Evolutionary conservation across 2,797 vertebrate genomes (phyloP).

Genomic region (Tragelaphus eurycerus): DNA sequence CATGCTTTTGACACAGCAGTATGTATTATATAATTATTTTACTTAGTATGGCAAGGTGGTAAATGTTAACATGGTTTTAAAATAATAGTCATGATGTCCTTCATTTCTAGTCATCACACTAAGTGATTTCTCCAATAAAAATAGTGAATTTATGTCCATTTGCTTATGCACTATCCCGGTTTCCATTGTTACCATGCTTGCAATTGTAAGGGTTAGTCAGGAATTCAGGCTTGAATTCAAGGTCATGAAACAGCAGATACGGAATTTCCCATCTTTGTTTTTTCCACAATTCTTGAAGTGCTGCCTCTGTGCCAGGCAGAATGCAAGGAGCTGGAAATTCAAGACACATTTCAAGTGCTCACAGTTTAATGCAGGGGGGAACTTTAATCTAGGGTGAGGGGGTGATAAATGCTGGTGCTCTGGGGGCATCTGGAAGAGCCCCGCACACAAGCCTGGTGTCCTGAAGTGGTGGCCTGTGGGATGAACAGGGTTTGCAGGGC

Average conservation of each 20-base stretch:
- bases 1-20: not conserved
- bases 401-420: not conserved
- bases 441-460: not conserved
- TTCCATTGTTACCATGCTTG: not conserved
- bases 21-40: not conserved
- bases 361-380: not conserved
- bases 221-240: not conserved
- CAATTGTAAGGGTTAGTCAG: not conserved
- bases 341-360: not conserved
- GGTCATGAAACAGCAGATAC: not conserved
- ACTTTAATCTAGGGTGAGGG: not conserved
- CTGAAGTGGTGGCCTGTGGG: not conserved
- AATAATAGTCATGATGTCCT: not conserved
- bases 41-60: not conserved
- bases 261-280: not conserved
- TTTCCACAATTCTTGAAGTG: not conserved
- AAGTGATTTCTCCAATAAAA: not conserved
- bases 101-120: not conserved
- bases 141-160: not conserved
- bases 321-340: not conserved
- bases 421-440: not conserved
- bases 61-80: not conserved
- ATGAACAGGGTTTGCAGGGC: not conserved
- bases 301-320: not conserved
- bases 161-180: not conserved